Base-by-base conservation (phyloP, 1,140 invertebrate species). In the Holcopasites calliopsidis region DNA sequence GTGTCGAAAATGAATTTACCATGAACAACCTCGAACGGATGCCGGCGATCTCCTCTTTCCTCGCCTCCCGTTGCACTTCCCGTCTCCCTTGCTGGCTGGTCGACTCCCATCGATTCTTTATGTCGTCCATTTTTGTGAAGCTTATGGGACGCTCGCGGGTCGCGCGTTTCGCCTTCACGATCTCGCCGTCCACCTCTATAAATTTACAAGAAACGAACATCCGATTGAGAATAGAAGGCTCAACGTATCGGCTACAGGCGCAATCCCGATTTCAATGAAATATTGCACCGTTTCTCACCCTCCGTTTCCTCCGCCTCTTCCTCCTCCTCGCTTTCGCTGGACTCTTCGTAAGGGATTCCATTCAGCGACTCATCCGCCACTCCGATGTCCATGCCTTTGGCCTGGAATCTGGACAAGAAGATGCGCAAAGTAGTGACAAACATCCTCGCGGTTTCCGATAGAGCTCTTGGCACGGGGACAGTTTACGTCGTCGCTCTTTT, bases 41-140 rank as follows among this genome's bases (percentile, higher is more conserved):
- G 72, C 94, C 95, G 86, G 96, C 95, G 76, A 97, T 95, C 91
- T 98, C 97, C 85, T 97, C 96, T 88, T 97, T 97, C n/a, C 95
- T 92, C 80, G 97, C 95, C 84, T 96, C 95, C 8, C 94, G 93
- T 38, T 95, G 91, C 78, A 96, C 95, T 71, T 96, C 95, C 71
- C 94, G 91, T 89, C 84, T 93, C 83, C 84, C 92, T 79, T 93
- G 92, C 70, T 94, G 91, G 80, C 93, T 93, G 10, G 94, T 95
- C 33, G 93, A 93, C 89, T 96, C 96, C 93, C 96, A 97, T 83
- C 93, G 94, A 42, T 93, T 95, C 77, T 96, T 96, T 10, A 97
- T 95, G 87, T 97, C 96, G 68, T 95, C 95, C 95, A 97, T 96
- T 73, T 96, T 96, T 77, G 94, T 94, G 88, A 97, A 96, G 50